These are phyloP conservation scores for Egretta garzetta DNA, from an alignment of 2,113 vertebrate genomes.

Conservation along the genomic window DNA sequence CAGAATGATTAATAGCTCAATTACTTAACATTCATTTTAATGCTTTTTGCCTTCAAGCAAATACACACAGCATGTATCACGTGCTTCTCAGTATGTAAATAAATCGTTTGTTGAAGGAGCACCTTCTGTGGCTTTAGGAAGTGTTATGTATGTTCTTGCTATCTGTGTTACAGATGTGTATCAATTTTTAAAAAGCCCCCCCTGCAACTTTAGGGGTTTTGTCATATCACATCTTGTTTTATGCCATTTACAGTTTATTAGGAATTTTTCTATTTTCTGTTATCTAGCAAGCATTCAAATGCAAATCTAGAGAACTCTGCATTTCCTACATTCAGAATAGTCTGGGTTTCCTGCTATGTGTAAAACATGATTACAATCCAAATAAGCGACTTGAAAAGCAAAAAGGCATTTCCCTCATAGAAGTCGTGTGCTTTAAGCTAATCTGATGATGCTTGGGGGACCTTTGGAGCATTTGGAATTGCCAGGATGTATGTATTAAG, in stretches of 20 bases:
- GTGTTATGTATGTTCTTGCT: not conserved
- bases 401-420: not conserved
- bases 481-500: not conserved
- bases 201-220: not conserved
- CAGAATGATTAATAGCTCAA: constrained; percentile 59
- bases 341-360: not conserved
- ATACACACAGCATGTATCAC: not conserved
- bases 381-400: not conserved
- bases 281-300: not conserved
- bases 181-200: not conserved
- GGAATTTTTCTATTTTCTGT: not conserved
- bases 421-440: not conserved
- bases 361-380: not conserved
- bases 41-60: constrained; percentile 33
- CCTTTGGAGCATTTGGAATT: not conserved
- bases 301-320: not conserved
- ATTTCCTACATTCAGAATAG: not conserved
- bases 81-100: constrained; percentile 1
- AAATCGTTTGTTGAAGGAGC: not conserved
- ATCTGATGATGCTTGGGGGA: not conserved
- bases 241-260: not conserved
- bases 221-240: not conserved
- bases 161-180: not conserved
- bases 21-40: constrained; percentile 53
- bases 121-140: not conserved